Evolutionary conservation across 2,888 invertebrate species (phyloP).

Genomic region (Digitonthophagus gazella): DNA sequence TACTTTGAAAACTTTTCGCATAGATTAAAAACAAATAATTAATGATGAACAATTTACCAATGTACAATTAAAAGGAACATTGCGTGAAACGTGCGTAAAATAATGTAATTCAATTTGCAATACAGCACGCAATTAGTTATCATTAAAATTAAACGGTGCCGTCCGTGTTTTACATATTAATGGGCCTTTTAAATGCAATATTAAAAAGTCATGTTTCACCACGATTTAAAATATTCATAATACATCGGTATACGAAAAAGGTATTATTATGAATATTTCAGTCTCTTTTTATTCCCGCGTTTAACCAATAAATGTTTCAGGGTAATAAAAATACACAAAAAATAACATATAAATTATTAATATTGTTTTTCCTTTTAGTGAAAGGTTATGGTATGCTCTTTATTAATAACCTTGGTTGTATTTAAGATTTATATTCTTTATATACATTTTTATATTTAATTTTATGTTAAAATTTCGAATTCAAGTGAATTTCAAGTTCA

Average conservation of each 20-base stretch:
- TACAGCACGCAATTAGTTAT: neutral
- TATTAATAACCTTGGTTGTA: no score
- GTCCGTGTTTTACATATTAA: neutral
- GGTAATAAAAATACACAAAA: no score
- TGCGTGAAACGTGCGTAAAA: neutral
- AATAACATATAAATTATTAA: no score
- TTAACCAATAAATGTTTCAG: no score
- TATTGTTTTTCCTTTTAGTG: no score
- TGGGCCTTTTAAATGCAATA: neutral
- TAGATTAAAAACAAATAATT: neutral
- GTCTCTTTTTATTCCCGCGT: neutral
- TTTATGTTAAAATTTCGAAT: no score
- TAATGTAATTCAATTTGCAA: neutral
- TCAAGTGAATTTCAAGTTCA: no score
- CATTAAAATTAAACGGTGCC: neutral
- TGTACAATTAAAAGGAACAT: neutral
- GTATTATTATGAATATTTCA: neutral
- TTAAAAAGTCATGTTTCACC: no score
- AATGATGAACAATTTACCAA: no score
- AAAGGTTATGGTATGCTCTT: no score
- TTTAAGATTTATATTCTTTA: no score
- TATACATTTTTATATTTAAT: no score
- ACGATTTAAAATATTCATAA: neutral
- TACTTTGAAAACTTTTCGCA: neutral
- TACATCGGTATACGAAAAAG: neutral